A percentile compares a stretch with the other conserved stretches of the same genome.
These are phyloP conservation scores for Trachelus stipa DNA, from an alignment of 2,888 invertebrate species.

Conservation along the genomic window DNA sequence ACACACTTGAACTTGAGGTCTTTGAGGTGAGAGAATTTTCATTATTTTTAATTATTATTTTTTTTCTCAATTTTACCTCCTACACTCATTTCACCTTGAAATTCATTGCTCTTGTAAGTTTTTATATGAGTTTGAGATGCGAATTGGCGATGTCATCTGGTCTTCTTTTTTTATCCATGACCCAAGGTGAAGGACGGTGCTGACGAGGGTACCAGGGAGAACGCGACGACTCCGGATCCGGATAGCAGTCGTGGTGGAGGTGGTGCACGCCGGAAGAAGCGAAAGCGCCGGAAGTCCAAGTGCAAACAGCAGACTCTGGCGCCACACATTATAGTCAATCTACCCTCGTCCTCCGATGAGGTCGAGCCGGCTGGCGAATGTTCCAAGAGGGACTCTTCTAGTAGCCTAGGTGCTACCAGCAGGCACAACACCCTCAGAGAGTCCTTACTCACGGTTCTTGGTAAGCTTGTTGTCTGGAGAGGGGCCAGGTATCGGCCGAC, in stretches of 20 bases:
- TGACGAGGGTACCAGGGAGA: constrained; percentile 59
- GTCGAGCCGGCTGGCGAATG: constrained; percentile 53
- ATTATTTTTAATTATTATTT: constrained; percentile 2
- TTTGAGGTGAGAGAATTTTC: constrained; percentile 60
- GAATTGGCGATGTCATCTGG: neutral
- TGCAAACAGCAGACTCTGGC: constrained; percentile 43
- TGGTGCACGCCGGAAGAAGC: constrained; percentile 48
- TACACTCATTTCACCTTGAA: neutral
- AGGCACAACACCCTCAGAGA: constrained; percentile 71
- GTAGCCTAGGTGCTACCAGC: constrained; percentile 59
- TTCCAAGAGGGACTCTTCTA: constrained; percentile 59
- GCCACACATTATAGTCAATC: constrained; percentile 54
- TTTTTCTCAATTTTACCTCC: neutral
- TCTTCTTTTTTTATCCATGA: constrained; percentile 28
- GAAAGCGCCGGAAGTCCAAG: constrained; percentile 54
- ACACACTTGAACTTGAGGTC: constrained; percentile 65
- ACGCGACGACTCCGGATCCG: constrained; percentile 44
- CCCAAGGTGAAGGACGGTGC: constrained; percentile 43
- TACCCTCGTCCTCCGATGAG: constrained; percentile 50
- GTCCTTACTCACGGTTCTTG: constrained; percentile 75
- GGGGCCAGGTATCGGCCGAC: constrained; percentile 67
- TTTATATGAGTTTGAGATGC: neutral
- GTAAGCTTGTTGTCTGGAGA: constrained; percentile 73
- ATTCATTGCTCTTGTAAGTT: neutral
- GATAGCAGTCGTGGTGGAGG: constrained; percentile 19